Percentiles rank a stretch among this genome's conserved stretches.
phyloP scores from a whole-genome alignment of 2,797 vertebrate genomes.

The Loriculus beryllinus region DNA sequence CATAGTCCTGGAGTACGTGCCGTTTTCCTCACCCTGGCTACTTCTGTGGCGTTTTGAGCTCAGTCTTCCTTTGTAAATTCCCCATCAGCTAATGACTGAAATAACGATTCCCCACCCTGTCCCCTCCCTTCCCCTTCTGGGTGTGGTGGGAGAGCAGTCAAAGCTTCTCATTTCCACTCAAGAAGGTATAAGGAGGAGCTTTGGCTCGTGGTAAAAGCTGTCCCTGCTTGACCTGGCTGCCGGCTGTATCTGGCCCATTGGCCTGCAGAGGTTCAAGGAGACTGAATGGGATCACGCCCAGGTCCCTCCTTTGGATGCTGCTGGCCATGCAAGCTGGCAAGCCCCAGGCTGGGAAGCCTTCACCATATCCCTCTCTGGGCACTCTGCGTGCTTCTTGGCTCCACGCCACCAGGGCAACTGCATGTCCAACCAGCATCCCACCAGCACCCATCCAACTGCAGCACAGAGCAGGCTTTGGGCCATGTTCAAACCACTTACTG shows the following conservation, averaged over 20 bases:
- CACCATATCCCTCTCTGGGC: neutral
- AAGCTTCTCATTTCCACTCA: slow-evolving; percentile 58
- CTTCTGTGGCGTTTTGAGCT: slow-evolving; percentile 32
- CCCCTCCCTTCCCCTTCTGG: slow-evolving; percentile 62
- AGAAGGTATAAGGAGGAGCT: slow-evolving; percentile 66
- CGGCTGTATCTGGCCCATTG: neutral
- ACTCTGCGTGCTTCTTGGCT: neutral
- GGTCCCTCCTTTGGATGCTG: neutral
- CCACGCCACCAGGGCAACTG: neutral
- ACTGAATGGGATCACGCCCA: neutral
- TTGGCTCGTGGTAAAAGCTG: slow-evolving; percentile 38
- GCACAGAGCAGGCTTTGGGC: neutral
- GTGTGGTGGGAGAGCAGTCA: slow-evolving; percentile 56
- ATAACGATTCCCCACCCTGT: slow-evolving; percentile 58
- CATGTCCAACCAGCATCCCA: accelerated
- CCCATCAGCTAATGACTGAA: slow-evolving; percentile 61
- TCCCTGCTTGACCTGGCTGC: slow-evolving; percentile 46
- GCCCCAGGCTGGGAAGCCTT: neutral
- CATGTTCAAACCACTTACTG: neutral
- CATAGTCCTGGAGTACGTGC: slow-evolving; percentile 2
- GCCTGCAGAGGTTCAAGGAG: neutral
- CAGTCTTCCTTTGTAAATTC: slow-evolving; percentile 50
- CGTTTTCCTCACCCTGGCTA: slow-evolving; percentile 16
- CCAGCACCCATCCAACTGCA: neutral
- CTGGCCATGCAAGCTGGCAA: neutral